Conservation (phyloP, 2,888 invertebrate genomes). For the Torymus tubicola region DNA sequence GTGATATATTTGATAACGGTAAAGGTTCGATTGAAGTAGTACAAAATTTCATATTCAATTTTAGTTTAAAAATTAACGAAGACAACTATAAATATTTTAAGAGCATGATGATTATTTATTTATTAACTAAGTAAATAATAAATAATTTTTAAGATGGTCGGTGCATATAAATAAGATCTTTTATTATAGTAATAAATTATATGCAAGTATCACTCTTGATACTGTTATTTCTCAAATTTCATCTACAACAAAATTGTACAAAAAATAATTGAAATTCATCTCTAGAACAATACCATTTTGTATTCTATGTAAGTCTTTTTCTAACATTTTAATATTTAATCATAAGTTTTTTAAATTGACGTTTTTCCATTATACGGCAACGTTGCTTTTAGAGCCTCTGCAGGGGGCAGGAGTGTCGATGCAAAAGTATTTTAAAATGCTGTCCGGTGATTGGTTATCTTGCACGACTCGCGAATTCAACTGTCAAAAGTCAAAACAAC, state of each 20-base stretch:
- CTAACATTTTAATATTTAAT: background rate
- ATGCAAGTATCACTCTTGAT: background rate
- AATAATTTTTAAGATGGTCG: too few species aligned
- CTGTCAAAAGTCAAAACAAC: constrained; percentile 42
- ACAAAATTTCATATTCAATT: too few species aligned
- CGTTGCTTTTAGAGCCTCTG: constrained; percentile 12
- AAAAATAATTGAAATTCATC: too few species aligned
- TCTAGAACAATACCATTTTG: too few species aligned
- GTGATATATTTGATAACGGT: background rate
- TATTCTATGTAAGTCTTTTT: too few species aligned
- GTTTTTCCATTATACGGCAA: constrained; percentile 39
- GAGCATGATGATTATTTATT: too few species aligned
- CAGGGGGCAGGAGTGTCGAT: constrained; percentile 30
- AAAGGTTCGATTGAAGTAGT: too few species aligned
- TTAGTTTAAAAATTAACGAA: too few species aligned
- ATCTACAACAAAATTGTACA: too few species aligned
- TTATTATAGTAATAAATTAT: background rate
- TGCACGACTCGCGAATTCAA: constrained; percentile 34
- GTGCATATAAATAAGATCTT: background rate
- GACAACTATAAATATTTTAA: too few species aligned
- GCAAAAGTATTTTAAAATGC: constrained; percentile 49
- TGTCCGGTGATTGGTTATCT: constrained; percentile 25
- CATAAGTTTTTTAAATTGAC: constrained; percentile 13
- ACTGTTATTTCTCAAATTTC: too few species aligned
- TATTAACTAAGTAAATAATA: too few species aligned